A percentile compares a stretch with the other conserved stretches of the same genome.
Evolutionary conservation across 2,888 invertebrate genomes (phyloP).

Genomic region (Gortyna flavago): DNA sequence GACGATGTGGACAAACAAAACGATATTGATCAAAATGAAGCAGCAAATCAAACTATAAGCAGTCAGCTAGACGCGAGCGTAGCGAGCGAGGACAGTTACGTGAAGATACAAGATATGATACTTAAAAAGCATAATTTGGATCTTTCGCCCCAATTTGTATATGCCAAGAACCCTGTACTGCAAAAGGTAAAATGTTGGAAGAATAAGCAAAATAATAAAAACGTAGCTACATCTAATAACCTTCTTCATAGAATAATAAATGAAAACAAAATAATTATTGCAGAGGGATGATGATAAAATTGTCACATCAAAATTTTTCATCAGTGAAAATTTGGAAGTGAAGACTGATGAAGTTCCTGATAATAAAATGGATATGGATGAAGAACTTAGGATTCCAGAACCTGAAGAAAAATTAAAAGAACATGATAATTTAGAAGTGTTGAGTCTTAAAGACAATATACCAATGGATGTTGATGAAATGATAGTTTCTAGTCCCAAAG

Average conservation of each 20-base stretch:
- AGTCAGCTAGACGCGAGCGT: conserved; percentile 73
- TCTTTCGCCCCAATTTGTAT: conserved; percentile 83
- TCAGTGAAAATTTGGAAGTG: conserved; percentile 52
- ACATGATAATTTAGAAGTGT: conserved; percentile 16
- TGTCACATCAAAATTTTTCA: conserved; percentile 82
- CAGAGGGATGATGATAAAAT: conserved; percentile 73
- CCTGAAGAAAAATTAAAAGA: conserved; percentile 14
- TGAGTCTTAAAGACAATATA: conserved; percentile 23
- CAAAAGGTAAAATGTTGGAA: conserved; percentile 65
- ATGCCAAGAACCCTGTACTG: conserved; percentile 75
- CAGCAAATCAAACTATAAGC: conserved; percentile 65
- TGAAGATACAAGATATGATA: conserved; percentile 79
- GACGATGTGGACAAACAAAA: conserved; percentile 52
- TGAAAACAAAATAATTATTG: conserved; percentile 44
- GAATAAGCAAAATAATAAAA: neutral
- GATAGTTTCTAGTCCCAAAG: conserved; percentile 66
- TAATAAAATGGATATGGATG: conserved; percentile 49
- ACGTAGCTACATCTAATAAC: neutral
- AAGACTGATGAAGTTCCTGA: conserved; percentile 40
- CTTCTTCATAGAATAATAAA: neutral
- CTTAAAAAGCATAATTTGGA: conserved; percentile 82
- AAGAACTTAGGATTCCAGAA: conserved; percentile 40
- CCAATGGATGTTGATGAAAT: conserved; percentile 62
- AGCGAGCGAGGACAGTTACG: conserved; percentile 75
- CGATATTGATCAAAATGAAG: conserved; percentile 56